Evolutionary conservation across 2,888 invertebrate species (phyloP), one percentile per base, ranked within the genome.

Genomic region (Holacanthella duospinosa): DNA sequence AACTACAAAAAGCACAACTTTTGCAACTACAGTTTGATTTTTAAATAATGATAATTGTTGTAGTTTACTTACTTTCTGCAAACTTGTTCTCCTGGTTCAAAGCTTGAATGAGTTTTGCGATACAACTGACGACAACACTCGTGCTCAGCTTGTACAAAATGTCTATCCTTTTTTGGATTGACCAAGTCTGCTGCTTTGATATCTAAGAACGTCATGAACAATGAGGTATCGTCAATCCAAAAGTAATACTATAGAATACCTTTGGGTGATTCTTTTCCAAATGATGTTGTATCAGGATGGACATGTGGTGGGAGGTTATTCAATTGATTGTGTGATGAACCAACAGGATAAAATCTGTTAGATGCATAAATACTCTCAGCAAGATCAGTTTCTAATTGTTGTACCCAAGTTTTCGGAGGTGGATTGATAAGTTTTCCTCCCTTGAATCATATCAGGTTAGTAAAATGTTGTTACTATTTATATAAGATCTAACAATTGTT

Each of bases 311-410:
- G 81, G 43, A 82, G 73, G 55, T 78, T 77, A 2, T 79, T 76
- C 60, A 75, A 71, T 25, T 76, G 77, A 75, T 81, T 80, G 57
- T 77, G 75, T 16, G 74, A 71, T 73, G 75, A 78, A 29, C 81
- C 81, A 21, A 80, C 66, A 67, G 77, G 75, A 67, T 77, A 75
- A 58, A 78, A 76, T 79, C 80, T 80, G 64, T 79, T 80, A 19
- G 79, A 77, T 36, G 75, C 75, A 68, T 78, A 80, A n/a, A 77
- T 74, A 1, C 81, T 80, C 66, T 80, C 79, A 69, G 76, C 76
- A 57, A 81, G 74, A 67, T 82, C 80, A 6, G 74, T 74, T n/a
- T 79, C 74, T 26, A 81, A 66, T 43, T 77, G 77, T 73, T 79
- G 77, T 67, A 79, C 80, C 70, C 78, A 74, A n/a, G 78, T 77